Conservation (phyloP, 1,140 invertebrate genomes). For the Heliconius congener region DNA sequence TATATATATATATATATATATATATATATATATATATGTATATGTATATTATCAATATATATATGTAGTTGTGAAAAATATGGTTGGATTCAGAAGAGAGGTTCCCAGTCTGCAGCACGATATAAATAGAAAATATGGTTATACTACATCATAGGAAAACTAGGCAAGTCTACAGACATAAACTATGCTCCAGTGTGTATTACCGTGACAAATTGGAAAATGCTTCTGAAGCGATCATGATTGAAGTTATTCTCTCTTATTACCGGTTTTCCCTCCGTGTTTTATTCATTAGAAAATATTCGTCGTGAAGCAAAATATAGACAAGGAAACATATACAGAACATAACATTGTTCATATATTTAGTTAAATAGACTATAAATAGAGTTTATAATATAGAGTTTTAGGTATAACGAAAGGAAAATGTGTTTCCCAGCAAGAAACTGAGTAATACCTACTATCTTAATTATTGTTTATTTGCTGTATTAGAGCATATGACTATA, state of each 20-base stretch:
- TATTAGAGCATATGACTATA: too few species aligned
- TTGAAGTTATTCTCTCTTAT: conserved; percentile 16
- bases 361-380: not conserved
- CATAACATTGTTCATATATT: not conserved
- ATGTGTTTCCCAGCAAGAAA: not conserved
- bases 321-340: not conserved
- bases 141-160: not conserved
- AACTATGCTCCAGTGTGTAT: conserved; percentile 16
- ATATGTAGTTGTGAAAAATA: too few species aligned
- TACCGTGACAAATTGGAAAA: conserved; percentile 26
- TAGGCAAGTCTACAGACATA: conserved; percentile 13
- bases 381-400: not conserved
- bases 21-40: too few species aligned
- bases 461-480: too few species aligned
- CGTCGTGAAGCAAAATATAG: not conserved
- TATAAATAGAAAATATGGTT: not conserved
- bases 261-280: conserved; percentile 19
- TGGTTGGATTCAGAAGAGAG: too few species aligned
- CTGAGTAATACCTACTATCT: not conserved
- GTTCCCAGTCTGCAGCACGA: too few species aligned
- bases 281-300: conserved; percentile 7
- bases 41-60: too few species aligned
- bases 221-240: conserved; percentile 22
- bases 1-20: too few species aligned
- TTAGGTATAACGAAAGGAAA: not conserved